Evolutionary conservation across 2,113 vertebrate species (phyloP).

Genomic region (Cathartes aura): DNA sequence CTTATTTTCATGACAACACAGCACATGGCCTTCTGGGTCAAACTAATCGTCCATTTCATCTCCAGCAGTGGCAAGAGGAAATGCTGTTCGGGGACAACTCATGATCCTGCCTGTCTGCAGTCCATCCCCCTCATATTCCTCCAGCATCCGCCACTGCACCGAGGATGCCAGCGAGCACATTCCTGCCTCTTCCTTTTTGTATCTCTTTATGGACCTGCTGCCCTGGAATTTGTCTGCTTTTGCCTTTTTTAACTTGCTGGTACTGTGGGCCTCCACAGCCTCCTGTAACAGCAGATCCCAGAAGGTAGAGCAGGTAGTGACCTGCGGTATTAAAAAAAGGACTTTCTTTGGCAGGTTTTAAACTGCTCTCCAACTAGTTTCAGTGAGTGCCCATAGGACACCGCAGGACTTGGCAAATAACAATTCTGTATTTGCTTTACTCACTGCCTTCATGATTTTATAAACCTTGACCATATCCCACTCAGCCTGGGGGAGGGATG

Average conservation of each 20-base stretch:
- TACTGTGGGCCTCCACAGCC: background rate
- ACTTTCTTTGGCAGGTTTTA: background rate
- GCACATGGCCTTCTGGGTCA: slow-evolving; percentile 6
- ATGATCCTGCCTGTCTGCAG: background rate
- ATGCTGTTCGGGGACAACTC: background rate
- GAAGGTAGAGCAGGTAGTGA: background rate
- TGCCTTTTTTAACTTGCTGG: background rate
- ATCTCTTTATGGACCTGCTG: background rate
- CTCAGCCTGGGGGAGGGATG: background rate
- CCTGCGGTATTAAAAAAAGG: background rate
- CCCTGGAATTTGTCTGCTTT: background rate
- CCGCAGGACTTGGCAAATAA: background rate
- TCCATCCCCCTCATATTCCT: background rate
- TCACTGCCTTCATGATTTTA: background rate
- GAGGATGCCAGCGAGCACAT: rapidly evolving
- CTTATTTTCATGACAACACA: slow-evolving; percentile 44
- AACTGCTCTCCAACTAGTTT: background rate
- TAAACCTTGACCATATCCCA: background rate
- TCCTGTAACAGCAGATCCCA: background rate
- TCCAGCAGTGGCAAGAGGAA: background rate
- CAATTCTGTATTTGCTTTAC: background rate
- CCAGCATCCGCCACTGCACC: rapidly evolving
- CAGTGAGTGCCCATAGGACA: background rate
- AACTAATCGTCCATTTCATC: background rate
- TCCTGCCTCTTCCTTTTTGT: background rate